Conservation (phyloP, 2,888 invertebrate species). For the Dynastes grantii region DNA sequence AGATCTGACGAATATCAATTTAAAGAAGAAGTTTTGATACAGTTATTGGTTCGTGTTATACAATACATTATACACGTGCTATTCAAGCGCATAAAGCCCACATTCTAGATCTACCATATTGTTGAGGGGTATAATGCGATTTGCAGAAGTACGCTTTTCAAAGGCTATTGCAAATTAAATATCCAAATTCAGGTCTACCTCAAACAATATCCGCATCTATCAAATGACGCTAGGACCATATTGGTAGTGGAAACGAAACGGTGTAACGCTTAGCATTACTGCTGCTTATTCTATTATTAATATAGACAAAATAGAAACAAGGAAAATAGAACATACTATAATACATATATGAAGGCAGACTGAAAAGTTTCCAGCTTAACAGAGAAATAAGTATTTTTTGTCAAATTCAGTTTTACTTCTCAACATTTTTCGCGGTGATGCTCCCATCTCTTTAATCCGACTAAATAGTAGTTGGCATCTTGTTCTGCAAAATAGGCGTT, state of each 20-base stretch:
- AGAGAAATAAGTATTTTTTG: no score
- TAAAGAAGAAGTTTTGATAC: conserved; percentile 13
- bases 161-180: neutral
- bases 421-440: no score
- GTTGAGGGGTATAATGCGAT: neutral
- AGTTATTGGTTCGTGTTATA: neutral
- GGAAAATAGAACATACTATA: no score
- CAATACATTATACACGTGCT: neutral
- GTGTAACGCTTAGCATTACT: no score
- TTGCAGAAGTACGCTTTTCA: neutral
- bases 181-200: neutral
- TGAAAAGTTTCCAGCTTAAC: no score
- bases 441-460: no score
- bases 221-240: neutral
- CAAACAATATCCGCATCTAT: neutral
- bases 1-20: neutral
- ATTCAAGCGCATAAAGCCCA: neutral
- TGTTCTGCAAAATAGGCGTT: no score
- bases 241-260: neutral
- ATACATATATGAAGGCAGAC: no score
- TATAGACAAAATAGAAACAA: no score
- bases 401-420: no score
- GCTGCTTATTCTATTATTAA: no score
- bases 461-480: no score
- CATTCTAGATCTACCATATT: conserved; percentile 4